Base-by-base conservation (phyloP, 2,888 invertebrate genomes). In the Drosophila dives region DNA sequence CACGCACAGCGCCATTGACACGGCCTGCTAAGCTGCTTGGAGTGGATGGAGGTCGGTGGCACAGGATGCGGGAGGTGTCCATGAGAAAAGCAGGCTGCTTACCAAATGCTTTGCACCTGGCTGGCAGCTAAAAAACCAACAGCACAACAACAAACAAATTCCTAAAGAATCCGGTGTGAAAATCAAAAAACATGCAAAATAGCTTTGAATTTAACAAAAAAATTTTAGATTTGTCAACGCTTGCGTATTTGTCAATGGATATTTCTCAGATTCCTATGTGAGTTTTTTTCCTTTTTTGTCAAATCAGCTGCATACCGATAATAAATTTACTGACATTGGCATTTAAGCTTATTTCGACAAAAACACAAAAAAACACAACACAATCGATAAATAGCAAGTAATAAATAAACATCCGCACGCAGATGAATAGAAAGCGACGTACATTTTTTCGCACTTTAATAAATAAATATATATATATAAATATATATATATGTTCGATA, bases 1-100 rank as follows among this genome's bases (percentile, higher is more conserved):
- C 85, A 86, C 85, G 87, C 85, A 79, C 85, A 64, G 49, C 72
- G 73, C 79, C 79, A 85, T 83, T 85, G 87, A 85, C 87, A 86
- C 77, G 86, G 81, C 61, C 79, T 72, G 79, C 83, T 86, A 85
- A 87, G 87, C 83, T 81, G 67, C 50, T 50, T 59, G 42, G 29
- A 11, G 49, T 2, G 51, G 32, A 15, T 62, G 62, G 8, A 0
- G 3, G 11, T n/a, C 0, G 26, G 5, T 5, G 11, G n/a, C 45
- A 15, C 23, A 15, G 8, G 45, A 15, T 23, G 26, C 23, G 4
- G n/a, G 36, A 23, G 17, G 11, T n/a, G 36, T 38, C 61, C 64
- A 36, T 69, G 72, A 29, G 72, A 71, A 74, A 34, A 34, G 50
- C 29, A 45, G 71, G 34, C 26, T 49, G 40, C n/a, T 54, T 65